Percentiles rank a stretch among this genome's conserved stretches.
These are phyloP conservation scores for Mesaphorura yosii DNA, from an alignment of 1,140 invertebrate genomes.

Conservation along the genomic window DNA sequence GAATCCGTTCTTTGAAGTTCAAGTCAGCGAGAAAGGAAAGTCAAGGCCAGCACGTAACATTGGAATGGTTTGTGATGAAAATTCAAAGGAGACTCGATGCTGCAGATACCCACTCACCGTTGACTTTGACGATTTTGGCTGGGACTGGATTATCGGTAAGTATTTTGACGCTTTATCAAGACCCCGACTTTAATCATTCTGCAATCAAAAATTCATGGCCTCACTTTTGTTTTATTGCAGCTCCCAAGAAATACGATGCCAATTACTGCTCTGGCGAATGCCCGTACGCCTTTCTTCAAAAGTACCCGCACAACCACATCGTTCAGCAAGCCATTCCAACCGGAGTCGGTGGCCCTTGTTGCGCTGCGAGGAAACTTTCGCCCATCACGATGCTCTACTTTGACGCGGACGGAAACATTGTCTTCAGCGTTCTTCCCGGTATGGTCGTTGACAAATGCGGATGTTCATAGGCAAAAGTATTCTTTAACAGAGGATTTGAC, in stretches of 20 bases:
- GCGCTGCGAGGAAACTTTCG: constrained; percentile 75
- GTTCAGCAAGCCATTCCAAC: constrained; percentile 59
- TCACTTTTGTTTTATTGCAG: too few relatives aligned
- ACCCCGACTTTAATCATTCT: too few relatives aligned
- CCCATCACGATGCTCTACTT: constrained; percentile 88
- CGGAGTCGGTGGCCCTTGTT: constrained; percentile 69
- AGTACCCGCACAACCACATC: constrained; percentile 87
- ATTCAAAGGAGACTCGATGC: constrained; percentile 63
- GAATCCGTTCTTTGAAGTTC: constrained; percentile 70
- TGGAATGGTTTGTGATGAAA: constrained; percentile 63
- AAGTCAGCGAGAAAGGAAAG: constrained; percentile 48
- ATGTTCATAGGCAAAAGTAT: constrained; percentile 56
- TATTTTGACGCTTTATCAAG: too few relatives aligned
- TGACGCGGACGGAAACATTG: constrained; percentile 73
- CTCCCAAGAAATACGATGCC: constrained; percentile 87
- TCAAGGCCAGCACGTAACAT: constrained; percentile 58
- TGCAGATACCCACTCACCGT: constrained; percentile 85
- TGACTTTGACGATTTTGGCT: constrained; percentile 91
- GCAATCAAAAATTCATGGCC: too few relatives aligned
- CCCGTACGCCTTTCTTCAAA: constrained; percentile 73
- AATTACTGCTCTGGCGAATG: constrained; percentile 95
- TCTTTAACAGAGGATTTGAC: background rate
- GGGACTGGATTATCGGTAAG: constrained; percentile 98
- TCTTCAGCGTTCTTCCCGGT: constrained; percentile 72
- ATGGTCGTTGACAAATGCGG: constrained; percentile 90